Percentiles rank a stretch among this genome's conserved stretches.
These are phyloP conservation scores for Gambusia holbrooki DNA, from an alignment of 2,113 vertebrate species.

Conservation along the genomic window DNA sequence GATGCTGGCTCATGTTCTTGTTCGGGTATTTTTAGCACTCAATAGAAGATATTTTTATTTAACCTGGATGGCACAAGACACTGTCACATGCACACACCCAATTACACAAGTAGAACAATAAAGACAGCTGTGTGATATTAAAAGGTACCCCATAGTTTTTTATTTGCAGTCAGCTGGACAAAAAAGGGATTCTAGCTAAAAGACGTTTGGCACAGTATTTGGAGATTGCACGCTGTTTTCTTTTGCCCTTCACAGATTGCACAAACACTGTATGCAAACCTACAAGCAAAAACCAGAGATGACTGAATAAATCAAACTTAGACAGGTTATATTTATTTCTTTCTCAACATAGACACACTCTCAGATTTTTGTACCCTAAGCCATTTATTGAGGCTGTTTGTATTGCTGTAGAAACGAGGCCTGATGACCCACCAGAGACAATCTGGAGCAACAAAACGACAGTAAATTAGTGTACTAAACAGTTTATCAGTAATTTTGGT, in stretches of 20 bases:
- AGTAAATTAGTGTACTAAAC: conserved; percentile 34
- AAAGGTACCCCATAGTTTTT: conserved; percentile 58
- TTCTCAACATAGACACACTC: conserved; percentile 22
- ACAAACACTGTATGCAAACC: conserved; percentile 16
- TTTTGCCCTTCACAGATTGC: conserved; percentile 54
- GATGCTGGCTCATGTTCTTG: neutral
- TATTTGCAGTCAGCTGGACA: conserved; percentile 63
- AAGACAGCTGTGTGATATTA: conserved; percentile 38
- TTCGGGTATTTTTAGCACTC: neutral
- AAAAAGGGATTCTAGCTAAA: conserved; percentile 38
- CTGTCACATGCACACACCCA: neutral
- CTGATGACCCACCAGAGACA: conserved; percentile 27
- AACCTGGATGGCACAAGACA: neutral
- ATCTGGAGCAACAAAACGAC: conserved; percentile 31
- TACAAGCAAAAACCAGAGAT: conserved; percentile 40
- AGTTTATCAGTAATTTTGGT: conserved; percentile 58
- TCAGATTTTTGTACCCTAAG: conserved; percentile 33
- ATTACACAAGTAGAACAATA: conserved; percentile 7
- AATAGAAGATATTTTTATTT: neutral
- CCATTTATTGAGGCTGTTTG: conserved; percentile 25
- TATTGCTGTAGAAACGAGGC: conserved; percentile 68
- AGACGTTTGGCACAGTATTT: conserved; percentile 60
- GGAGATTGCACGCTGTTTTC: conserved; percentile 53
- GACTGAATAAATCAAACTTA: conserved; percentile 2
- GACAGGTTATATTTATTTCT: conserved; percentile 18